Evolutionary conservation across 2,113 vertebrate species (phyloP).

Genomic region (Dromaius novaehollandiae): DNA sequence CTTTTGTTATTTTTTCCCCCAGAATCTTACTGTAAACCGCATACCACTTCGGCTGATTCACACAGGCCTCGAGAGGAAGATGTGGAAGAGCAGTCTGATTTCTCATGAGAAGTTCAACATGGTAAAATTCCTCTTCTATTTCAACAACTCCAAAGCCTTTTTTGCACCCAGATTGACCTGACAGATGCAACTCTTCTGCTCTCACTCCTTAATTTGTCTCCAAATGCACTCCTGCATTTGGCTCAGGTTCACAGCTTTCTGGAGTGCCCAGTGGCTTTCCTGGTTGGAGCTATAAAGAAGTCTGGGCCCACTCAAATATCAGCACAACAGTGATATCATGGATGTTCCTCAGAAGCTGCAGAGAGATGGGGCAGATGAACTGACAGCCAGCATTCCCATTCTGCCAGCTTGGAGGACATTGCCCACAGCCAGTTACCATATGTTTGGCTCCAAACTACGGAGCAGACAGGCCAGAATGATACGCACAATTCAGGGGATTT

Average conservation of each 20-base stretch:
- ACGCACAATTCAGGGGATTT: slow-evolving; percentile 20
- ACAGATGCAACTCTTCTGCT: slow-evolving; percentile 74
- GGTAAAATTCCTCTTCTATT: slow-evolving; percentile 59
- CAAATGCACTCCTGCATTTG: slow-evolving; percentile 42
- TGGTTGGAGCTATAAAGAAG: slow-evolving; percentile 56
- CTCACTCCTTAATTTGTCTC: slow-evolving; percentile 69
- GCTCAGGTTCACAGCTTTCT: slow-evolving; percentile 53
- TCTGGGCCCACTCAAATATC: slow-evolving; percentile 64
- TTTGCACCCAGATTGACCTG: slow-evolving; percentile 72
- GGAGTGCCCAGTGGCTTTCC: slow-evolving; percentile 33
- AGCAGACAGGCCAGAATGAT: slow-evolving; percentile 29
- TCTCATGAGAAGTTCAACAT: slow-evolving; percentile 48
- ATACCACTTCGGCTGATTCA: slow-evolving; percentile 43
- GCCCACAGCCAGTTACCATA: slow-evolving; percentile 50
- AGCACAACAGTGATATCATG: neutral
- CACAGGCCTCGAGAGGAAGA: neutral
- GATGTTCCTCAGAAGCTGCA: neutral
- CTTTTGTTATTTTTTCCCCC: neutral
- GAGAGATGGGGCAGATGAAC: slow-evolving; percentile 37
- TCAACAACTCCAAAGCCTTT: slow-evolving; percentile 45
- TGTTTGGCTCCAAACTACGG: slow-evolving; percentile 55
- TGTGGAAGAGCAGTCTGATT: neutral
- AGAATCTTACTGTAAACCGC: neutral
- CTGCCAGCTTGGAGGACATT: slow-evolving; percentile 59
- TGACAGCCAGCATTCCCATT: slow-evolving; percentile 43